Percentiles rank a stretch among this genome's conserved stretches.
phyloP scores from a whole-genome alignment of 1,140 invertebrate species.

The Megalonaias nervosa region DNA sequence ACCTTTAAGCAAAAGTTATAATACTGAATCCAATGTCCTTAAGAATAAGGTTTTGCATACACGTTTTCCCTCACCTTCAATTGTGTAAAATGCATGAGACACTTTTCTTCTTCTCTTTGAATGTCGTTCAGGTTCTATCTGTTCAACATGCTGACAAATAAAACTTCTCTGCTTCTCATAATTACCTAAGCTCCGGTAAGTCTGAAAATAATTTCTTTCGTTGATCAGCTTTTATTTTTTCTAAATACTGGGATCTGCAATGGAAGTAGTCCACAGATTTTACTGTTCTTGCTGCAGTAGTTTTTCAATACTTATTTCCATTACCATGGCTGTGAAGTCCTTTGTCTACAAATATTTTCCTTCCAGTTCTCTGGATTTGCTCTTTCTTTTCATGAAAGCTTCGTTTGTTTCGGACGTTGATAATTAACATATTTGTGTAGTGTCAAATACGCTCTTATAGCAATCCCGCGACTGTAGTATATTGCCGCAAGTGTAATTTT shows the following conservation, averaged over 20 bases:
- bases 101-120: background rate
- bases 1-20: no score
- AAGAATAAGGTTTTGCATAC: conserved; percentile 22
- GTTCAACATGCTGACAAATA: no score
- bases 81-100: background rate
- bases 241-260: background rate
- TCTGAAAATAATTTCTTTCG: conserved; percentile 4
- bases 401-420: conserved; percentile 4
- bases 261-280: background rate
- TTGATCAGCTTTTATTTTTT: background rate
- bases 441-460: no score
- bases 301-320: background rate
- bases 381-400: background rate
- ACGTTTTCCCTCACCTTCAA: background rate
- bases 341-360: conserved; percentile 7
- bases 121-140: background rate
- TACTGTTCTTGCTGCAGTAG: no score
- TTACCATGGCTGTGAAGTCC: background rate
- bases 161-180: conserved; percentile 13
- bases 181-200: conserved; percentile 3
- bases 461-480: no score
- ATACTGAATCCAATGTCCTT: conserved; percentile 6
- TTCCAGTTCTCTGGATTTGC: conserved; percentile 17
- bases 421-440: conserved; percentile 19
- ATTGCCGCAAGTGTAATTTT: no score